Evolutionary conservation across 64 coral and sea anemone genomes (phyloP).

Genomic region (Acropora yongei): DNA sequence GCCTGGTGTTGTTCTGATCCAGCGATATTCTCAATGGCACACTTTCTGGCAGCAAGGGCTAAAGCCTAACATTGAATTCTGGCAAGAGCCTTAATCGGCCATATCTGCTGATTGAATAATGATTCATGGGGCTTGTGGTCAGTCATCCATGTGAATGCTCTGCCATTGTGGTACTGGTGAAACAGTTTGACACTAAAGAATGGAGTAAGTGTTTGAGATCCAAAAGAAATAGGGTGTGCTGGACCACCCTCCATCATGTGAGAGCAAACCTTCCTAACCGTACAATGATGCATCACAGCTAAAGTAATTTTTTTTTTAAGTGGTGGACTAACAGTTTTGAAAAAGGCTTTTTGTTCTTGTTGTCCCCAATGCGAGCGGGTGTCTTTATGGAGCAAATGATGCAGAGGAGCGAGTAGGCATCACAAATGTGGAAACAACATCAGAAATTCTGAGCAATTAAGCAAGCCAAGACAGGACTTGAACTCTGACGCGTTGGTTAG

Average conservation of each 20-base stretch:
- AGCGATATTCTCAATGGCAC: background rate
- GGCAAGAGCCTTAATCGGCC: background rate
- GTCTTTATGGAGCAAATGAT: too few species aligned
- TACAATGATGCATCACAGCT: background rate
- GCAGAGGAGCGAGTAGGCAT: too few species aligned
- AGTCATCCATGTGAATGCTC: background rate
- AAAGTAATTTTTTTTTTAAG: background rate
- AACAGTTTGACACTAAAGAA: background rate
- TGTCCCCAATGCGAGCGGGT: too few species aligned
- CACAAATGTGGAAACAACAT: too few species aligned
- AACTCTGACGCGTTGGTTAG: too few species aligned
- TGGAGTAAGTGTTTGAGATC: background rate
- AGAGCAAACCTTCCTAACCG: background rate
- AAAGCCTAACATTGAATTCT: slow-evolving; percentile 36
- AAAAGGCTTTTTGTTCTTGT: background rate
- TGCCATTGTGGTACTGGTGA: background rate
- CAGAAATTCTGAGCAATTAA: too few species aligned
- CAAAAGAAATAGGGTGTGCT: background rate
- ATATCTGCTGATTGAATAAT: background rate
- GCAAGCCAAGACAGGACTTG: too few species aligned
- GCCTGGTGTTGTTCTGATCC: slow-evolving; percentile 5
- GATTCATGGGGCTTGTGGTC: background rate
- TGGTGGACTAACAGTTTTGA: background rate
- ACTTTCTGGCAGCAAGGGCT: background rate
- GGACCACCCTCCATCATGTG: background rate